Percentiles rank a stretch among this genome's conserved stretches.
Evolutionary conservation across 2,888 invertebrate genomes (phyloP).

Genomic region (Hyles lineata): DNA sequence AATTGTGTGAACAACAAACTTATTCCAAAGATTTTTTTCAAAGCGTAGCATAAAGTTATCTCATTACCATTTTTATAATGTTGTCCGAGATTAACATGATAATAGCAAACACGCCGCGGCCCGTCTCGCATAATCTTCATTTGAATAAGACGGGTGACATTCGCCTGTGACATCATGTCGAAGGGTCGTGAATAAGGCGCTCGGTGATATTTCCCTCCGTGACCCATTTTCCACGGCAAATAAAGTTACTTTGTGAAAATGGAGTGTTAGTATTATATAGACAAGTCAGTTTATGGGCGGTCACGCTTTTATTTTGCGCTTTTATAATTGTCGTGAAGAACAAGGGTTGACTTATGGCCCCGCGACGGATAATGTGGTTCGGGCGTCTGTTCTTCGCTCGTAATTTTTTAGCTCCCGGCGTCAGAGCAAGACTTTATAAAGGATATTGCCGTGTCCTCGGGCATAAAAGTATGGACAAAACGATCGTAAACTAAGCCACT

Average conservation of each 20-base stretch:
- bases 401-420: background rate
- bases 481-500: background rate
- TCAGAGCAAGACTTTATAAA: background rate
- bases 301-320: background rate
- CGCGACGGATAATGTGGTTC: background rate
- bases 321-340: background rate
- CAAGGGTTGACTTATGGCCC: background rate
- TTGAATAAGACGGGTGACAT: slow-evolving; percentile 12
- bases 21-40: slow-evolving; percentile 7
- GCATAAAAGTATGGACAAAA: background rate
- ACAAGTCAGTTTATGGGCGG: background rate
- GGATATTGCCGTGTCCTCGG: background rate
- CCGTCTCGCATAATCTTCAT: slow-evolving; percentile 15
- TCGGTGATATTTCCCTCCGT: slow-evolving; percentile 7
- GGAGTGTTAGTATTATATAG: slow-evolving; percentile 9
- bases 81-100: slow-evolving; percentile 14
- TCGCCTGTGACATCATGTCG: slow-evolving; percentile 14
- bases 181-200: background rate
- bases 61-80: slow-evolving; percentile 26
- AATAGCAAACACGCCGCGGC: background rate
- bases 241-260: slow-evolving; percentile 27
- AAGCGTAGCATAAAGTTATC: slow-evolving; percentile 15
- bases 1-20: slow-evolving; percentile 12
- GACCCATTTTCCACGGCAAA: slow-evolving; percentile 22
- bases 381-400: background rate